Percentiles rank a stretch among this genome's conserved stretches.
Conservation (phyloP, 2,888 invertebrate genomes). For the Lymantria monacha region DNA sequence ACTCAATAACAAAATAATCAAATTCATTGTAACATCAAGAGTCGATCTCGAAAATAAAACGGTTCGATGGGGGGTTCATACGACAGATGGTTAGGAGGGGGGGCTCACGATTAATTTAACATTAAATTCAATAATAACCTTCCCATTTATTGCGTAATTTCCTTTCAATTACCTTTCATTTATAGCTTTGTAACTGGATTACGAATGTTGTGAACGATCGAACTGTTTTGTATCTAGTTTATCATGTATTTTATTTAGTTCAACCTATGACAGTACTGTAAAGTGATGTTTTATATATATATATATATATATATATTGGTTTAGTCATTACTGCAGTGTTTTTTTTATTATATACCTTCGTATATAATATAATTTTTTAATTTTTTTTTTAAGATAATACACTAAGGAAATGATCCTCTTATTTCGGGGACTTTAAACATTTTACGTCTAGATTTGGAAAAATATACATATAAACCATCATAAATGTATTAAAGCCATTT, state of each 20-base stretch:
- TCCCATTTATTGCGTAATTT: conserved; percentile 81
- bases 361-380: no score
- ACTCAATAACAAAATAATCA: conserved; percentile 49
- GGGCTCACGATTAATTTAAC: conserved; percentile 76
- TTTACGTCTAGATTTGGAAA: no score
- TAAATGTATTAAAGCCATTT: no score
- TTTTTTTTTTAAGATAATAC: no score
- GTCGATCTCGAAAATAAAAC: conserved; percentile 40
- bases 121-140: conserved; percentile 82
- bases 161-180: conserved; percentile 80
- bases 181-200: conserved; percentile 75
- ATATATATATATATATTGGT: no score
- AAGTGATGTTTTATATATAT: no score
- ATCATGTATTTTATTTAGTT: conserved; percentile 1
- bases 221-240: conserved; percentile 24
- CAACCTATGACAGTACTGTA: background rate
- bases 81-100: conserved; percentile 72
- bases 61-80: conserved; percentile 43
- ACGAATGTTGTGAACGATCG: conserved; percentile 48
- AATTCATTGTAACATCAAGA: conserved; percentile 42
- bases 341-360: no score
- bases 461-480: no score
- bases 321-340: no score
- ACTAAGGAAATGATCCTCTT: no score
- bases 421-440: no score